Conservation (phyloP, 2,888 invertebrate species). For the Crioceris asparagi region DNA sequence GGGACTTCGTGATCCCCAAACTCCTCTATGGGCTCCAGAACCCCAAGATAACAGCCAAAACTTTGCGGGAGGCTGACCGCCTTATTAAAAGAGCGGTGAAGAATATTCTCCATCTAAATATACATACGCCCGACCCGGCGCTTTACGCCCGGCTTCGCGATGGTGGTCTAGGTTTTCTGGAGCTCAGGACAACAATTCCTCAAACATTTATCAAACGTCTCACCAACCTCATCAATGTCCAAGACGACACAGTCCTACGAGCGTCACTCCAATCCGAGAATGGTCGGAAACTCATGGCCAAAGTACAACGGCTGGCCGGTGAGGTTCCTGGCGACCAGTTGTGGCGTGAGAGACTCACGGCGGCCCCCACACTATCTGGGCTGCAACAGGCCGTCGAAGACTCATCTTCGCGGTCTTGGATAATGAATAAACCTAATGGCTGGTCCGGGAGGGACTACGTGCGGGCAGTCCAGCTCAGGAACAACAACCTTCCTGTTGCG, state of each 20-base stretch:
- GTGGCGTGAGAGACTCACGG: constrained; percentile 1
- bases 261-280: constrained; percentile 8
- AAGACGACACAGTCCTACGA: constrained; percentile 10
- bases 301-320: constrained; percentile 8
- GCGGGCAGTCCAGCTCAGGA: constrained; percentile 10
- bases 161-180: constrained; percentile 22
- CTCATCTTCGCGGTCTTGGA: constrained; percentile 6
- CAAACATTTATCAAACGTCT: constrained; percentile 8
- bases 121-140: constrained; percentile 27
- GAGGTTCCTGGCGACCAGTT: constrained; percentile 4
- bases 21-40: constrained; percentile 30
- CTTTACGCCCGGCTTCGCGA: constrained; percentile 19
- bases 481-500: constrained; percentile 7
- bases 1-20: constrained; percentile 28
- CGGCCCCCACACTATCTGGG: neutral
- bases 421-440: constrained; percentile 3
- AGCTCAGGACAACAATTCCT: constrained; percentile 11
- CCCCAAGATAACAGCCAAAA: constrained; percentile 16
- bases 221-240: constrained; percentile 2
- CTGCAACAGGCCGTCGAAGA: constrained; percentile 1
- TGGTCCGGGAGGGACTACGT: constrained; percentile 19
- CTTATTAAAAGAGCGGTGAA: constrained; percentile 11
- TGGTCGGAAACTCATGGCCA: neutral
- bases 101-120: constrained; percentile 41
- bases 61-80: constrained; percentile 9